Conservation (phyloP, 2,888 invertebrate genomes). For the Tipula lateralis region DNA sequence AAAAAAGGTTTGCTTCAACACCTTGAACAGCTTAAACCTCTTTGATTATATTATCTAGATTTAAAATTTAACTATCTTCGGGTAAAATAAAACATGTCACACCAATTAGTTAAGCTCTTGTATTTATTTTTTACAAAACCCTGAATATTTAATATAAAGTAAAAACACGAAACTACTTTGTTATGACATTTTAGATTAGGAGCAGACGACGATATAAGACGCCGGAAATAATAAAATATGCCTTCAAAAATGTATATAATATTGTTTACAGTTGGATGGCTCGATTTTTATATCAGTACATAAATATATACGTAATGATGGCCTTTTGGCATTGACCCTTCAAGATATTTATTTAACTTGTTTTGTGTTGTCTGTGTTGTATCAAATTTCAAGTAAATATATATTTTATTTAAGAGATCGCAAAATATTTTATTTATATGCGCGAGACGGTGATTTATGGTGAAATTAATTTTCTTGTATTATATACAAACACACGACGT, state of each 20-base stretch:
- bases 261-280: not conserved
- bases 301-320: not conserved
- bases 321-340: conserved; percentile 13
- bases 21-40: not conserved
- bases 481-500: not conserved
- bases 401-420: not conserved
- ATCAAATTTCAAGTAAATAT: not conserved
- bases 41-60: not conserved
- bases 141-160: not conserved
- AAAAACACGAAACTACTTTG: not conserved
- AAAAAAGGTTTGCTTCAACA: not conserved
- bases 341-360: not conserved
- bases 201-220: not conserved
- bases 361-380: not conserved
- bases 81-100: not conserved
- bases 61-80: not conserved
- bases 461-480: conserved; percentile 19
- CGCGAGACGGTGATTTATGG: conserved; percentile 19
- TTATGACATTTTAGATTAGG: conserved; percentile 9
- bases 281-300: not conserved
- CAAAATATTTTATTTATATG: not conserved
- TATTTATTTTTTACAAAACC: not conserved
- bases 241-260: not conserved
- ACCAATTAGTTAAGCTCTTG: not conserved
- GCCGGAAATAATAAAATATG: conserved; percentile 11